A percentile compares a stretch with the other conserved stretches of the same genome.
These are phyloP conservation scores for Plotosus lineatus DNA, from an alignment of 2,113 vertebrate species.

Conservation along the genomic window DNA sequence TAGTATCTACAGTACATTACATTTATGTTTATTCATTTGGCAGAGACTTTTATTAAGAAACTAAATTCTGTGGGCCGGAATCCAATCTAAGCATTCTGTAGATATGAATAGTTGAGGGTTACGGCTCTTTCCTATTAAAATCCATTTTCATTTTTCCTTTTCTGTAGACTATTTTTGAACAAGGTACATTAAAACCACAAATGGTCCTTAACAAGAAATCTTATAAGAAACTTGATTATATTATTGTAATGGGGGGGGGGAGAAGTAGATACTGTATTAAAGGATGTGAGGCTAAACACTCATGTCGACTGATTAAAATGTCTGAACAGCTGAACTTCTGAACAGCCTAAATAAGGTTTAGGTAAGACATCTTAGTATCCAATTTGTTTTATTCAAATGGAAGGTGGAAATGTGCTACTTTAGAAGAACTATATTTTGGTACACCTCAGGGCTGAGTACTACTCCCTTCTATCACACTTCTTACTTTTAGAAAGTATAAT, in stretches of 20 bases:
- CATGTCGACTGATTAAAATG: not conserved
- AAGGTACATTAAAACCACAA: not conserved
- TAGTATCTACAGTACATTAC: not conserved
- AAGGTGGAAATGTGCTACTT: not conserved
- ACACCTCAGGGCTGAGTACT: constrained; percentile 2
- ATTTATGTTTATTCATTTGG: constrained; percentile 7
- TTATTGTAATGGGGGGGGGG: not conserved
- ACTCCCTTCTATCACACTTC: not conserved
- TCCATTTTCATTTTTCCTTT: constrained; percentile 2
- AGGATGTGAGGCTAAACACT: not conserved
- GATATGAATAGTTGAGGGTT: not conserved
- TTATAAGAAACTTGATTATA: not conserved
- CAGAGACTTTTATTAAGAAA: not conserved
- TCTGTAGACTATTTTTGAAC: not conserved
- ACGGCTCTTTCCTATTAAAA: constrained; percentile 2
- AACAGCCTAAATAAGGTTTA: not conserved
- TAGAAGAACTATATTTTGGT: not conserved
- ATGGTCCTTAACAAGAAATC: not conserved
- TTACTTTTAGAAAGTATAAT: constrained; percentile 1
- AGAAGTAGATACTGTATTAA: not conserved
- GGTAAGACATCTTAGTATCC: not conserved
- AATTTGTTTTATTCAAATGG: not conserved
- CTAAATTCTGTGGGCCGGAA: not conserved
- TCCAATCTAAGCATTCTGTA: constrained; percentile 13
- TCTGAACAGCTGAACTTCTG: too few relatives aligned